These are phyloP conservation scores for Uloborus plumipes DNA, from an alignment of 2,888 invertebrate genomes.

Conservation along the genomic window DNA sequence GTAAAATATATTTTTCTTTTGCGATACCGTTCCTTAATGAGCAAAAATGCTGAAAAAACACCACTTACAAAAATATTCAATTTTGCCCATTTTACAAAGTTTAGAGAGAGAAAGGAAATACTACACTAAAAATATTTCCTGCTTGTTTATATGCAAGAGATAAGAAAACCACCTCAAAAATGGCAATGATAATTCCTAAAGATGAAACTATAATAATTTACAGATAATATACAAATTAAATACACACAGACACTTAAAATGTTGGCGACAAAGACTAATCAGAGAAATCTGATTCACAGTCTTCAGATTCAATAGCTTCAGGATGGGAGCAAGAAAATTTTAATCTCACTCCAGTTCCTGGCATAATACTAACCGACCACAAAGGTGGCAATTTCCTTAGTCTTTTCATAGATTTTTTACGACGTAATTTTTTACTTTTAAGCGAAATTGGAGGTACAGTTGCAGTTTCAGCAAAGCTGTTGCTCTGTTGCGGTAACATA, in stretches of 20 bases:
- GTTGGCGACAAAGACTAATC: constrained; percentile 24
- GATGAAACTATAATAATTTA: constrained; percentile 34
- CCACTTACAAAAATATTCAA: constrained; percentile 49
- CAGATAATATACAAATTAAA: constrained; percentile 34
- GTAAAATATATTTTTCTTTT: no score
- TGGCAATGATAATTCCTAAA: constrained; percentile 20
- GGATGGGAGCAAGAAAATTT: constrained; percentile 38
- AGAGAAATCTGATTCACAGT: constrained; percentile 11
- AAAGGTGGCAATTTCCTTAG: constrained; percentile 26
- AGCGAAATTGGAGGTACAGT: no score
- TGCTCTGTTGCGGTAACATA: no score
- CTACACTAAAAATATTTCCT: constrained; percentile 47
- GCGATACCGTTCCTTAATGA: constrained; percentile 2
- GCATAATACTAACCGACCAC: constrained; percentile 33
- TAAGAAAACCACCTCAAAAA: constrained; percentile 32
- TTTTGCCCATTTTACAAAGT: constrained; percentile 21
- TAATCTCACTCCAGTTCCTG: constrained; percentile 42
- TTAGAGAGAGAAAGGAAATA: constrained; percentile 26
- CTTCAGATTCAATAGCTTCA: constrained; percentile 22
- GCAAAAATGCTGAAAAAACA: constrained; percentile 36
- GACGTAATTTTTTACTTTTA: constrained; percentile 19
- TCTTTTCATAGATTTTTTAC: constrained; percentile 24
- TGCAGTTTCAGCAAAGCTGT: no score
- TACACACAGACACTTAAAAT: constrained; percentile 36
- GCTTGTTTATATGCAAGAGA: constrained; percentile 4